A percentile compares a stretch with the other conserved stretches of the same genome.
These are phyloP conservation scores for Rostratula benghalensis DNA, from an alignment of 2,113 vertebrate genomes.

Conservation along the genomic window DNA sequence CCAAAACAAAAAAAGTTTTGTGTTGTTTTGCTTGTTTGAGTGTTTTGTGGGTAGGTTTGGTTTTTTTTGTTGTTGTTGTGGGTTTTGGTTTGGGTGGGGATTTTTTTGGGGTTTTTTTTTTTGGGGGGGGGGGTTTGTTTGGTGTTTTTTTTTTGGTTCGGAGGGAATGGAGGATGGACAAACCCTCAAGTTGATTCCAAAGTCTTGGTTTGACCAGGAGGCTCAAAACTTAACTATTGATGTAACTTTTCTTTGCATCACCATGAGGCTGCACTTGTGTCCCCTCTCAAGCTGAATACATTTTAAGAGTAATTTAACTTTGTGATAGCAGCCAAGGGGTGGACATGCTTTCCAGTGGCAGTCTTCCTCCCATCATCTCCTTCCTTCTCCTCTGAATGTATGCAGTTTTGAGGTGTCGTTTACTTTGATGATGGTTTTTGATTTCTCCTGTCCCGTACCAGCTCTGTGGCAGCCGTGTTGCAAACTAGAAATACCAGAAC, in stretches of 20 bases:
- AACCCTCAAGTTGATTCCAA: background rate
- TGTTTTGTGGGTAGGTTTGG: background rate
- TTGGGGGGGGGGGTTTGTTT: background rate
- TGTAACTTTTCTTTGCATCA: background rate
- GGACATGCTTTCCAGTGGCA: background rate
- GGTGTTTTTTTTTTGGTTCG: background rate
- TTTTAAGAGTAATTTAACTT: background rate
- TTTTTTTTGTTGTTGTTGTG: no score
- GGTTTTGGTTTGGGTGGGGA: no score
- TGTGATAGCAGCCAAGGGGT: background rate
- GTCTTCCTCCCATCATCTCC: fast-evolving
- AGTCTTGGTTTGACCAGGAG: background rate
- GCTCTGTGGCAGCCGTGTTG: background rate
- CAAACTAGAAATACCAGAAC: background rate
- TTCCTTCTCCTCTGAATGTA: background rate
- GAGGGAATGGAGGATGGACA: background rate
- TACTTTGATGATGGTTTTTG: background rate
- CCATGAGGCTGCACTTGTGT: fast-evolving
- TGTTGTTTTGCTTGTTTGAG: background rate
- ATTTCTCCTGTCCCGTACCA: background rate
- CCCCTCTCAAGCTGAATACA: background rate
- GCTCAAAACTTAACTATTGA: background rate
- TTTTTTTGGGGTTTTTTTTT: background rate
- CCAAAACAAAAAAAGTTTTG: background rate
- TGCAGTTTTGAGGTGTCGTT: background rate